phyloP scores from a whole-genome alignment of 2,113 vertebrate species.

The Dasyornis broadbenti region DNA sequence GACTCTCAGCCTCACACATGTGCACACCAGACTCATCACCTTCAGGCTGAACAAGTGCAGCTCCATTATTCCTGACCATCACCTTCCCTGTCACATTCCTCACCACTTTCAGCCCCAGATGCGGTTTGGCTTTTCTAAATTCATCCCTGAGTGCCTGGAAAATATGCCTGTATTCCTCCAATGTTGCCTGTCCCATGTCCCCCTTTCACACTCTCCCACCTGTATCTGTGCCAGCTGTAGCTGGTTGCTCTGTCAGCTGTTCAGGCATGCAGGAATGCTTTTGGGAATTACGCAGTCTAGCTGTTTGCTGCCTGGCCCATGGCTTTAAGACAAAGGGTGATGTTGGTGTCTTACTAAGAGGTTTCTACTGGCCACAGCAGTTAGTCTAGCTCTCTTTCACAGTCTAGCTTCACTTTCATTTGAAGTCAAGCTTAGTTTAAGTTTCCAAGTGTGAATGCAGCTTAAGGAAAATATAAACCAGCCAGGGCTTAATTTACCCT shows the following conservation, averaged over 20 bases:
- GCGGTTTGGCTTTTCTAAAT: background rate
- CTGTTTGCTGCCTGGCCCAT: fast-evolving
- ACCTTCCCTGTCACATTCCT: background rate
- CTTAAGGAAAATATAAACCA: background rate
- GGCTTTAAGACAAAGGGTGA: background rate
- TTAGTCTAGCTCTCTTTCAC: background rate
- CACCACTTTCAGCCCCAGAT: background rate
- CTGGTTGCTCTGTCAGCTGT: background rate
- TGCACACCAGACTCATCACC: background rate
- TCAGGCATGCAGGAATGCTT: background rate
- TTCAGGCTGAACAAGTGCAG: background rate
- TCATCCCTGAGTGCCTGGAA: background rate
- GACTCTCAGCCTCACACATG: background rate
- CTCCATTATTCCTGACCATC: background rate
- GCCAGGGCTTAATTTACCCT: background rate
- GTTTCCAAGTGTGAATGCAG: background rate
- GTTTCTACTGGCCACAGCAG: background rate
- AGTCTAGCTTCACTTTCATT: too few relatives aligned
- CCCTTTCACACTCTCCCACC: background rate
- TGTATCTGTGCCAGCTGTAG: background rate
- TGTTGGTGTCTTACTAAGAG: background rate
- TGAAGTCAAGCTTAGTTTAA: background rate
- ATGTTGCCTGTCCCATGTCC: background rate
- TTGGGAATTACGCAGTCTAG: fast-evolving
- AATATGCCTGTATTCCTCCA: background rate